Conservation (phyloP, 1,140 invertebrate genomes). For the Daktulosphaira vitifoliae region DNA sequence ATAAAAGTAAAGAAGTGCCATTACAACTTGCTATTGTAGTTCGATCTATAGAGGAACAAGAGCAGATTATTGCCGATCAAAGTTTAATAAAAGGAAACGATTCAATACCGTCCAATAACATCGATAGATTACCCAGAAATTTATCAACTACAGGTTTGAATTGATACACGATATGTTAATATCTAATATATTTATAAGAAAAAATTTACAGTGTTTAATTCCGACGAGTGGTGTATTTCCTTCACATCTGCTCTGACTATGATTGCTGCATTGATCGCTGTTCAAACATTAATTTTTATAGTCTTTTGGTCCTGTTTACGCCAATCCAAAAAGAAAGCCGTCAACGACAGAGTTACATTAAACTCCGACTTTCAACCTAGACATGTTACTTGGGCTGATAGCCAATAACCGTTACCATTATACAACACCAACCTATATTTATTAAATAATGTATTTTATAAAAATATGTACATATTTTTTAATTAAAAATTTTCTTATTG, state of each 20-base stretch:
- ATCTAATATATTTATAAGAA: not conserved
- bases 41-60: conserved; percentile 36
- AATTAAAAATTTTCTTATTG: too few relatives aligned
- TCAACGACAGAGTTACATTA: conserved; percentile 44
- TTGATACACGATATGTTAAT: too few relatives aligned
- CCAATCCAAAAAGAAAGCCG: conserved; percentile 41
- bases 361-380: conserved; percentile 44
- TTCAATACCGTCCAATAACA: not conserved
- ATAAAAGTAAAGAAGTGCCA: conserved; percentile 40
- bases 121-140: not conserved
- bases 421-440: too few relatives aligned
- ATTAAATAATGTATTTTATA: too few relatives aligned
- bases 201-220: conserved; percentile 11
- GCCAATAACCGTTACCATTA: conserved; percentile 14
- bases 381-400: conserved; percentile 45
- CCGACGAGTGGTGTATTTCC: conserved; percentile 35
- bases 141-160: not conserved
- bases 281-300: conserved; percentile 43
- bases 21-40: conserved; percentile 45
- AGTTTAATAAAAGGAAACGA: not conserved
- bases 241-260: conserved; percentile 40
- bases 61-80: conserved; percentile 12
- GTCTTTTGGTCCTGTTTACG: conserved; percentile 42
- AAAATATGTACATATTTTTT: too few relatives aligned
- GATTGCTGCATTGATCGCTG: conserved; percentile 42